A percentile compares a stretch with the other conserved stretches of the same genome.
These are phyloP conservation scores for Drosophila simulans DNA, from an alignment of 1,140 invertebrate species.

Conservation along the genomic window DNA sequence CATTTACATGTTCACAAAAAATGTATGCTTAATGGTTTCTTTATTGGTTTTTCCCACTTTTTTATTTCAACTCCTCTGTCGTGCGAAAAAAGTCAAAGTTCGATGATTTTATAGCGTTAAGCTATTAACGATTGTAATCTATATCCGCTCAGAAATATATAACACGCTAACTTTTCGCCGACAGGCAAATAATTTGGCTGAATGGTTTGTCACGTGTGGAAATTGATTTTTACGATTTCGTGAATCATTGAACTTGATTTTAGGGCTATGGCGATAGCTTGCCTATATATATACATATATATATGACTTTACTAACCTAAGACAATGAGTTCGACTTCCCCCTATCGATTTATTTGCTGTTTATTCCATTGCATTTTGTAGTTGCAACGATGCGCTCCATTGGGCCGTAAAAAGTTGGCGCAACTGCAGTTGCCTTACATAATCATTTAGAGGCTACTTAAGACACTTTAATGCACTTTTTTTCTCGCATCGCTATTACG, in stretches of 20 bases:
- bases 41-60: conserved; percentile 40
- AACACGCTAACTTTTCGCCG: conserved; percentile 26
- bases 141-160: conserved; percentile 29
- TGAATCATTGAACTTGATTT: conserved; percentile 47
- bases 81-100: conserved; percentile 48
- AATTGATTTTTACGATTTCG: conserved; percentile 22
- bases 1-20: conserved; percentile 46
- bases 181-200: conserved; percentile 10
- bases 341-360: conserved; percentile 27
- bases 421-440: conserved; percentile 56
- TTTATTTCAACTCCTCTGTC: conserved; percentile 15
- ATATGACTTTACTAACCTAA: neutral
- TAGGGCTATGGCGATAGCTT: neutral
- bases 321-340: conserved; percentile 18
- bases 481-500: conserved; percentile 13
- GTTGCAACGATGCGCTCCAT: conserved; percentile 67
- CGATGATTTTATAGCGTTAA: conserved; percentile 36
- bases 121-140: conserved; percentile 59
- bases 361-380: conserved; percentile 33
- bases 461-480: conserved; percentile 26
- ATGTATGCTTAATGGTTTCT: conserved; percentile 69
- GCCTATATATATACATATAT: neutral
- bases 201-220: conserved; percentile 17
- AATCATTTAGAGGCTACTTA: conserved; percentile 57
- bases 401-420: conserved; percentile 68